Conservation (phyloP, 1,140 invertebrate species). For the Ericerus pela region DNA sequence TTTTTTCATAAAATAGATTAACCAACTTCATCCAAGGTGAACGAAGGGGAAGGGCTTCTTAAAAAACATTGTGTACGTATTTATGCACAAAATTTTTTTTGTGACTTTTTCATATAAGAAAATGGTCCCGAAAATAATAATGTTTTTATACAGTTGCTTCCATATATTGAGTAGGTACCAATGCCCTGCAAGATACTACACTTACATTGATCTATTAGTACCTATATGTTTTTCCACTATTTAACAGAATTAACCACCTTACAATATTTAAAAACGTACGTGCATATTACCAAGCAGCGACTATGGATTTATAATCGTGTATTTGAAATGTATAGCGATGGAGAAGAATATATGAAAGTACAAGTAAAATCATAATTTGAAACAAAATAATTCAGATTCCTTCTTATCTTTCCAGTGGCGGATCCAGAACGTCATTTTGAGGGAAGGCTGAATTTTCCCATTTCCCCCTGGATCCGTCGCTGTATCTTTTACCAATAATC, state of each 20-base stretch:
- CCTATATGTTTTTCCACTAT: slow-evolving; percentile 14
- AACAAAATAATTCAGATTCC: background rate
- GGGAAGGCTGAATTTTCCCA: too few relatives aligned
- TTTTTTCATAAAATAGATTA: too few relatives aligned
- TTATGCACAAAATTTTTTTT: too few relatives aligned
- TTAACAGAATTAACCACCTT: slow-evolving; percentile 40
- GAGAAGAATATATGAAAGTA: slow-evolving; percentile 20
- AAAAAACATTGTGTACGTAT: too few relatives aligned
- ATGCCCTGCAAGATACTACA: too few relatives aligned
- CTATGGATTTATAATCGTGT: slow-evolving; percentile 42
- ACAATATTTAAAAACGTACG: slow-evolving; percentile 43
- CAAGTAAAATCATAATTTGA: background rate
- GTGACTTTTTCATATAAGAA: too few relatives aligned
- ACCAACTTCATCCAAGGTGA: too few relatives aligned
- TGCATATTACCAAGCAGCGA: slow-evolving; percentile 42
- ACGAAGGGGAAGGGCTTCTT: too few relatives aligned
- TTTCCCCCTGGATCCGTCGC: too few relatives aligned
- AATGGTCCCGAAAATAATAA: too few relatives aligned
- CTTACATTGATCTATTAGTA: background rate
- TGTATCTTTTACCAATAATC: background rate
- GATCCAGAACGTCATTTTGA: background rate
- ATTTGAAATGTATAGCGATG: slow-evolving; percentile 34
- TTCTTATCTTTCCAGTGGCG: background rate
- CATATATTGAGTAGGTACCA: too few relatives aligned
- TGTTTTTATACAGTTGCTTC: too few relatives aligned